Evolutionary conservation across 2,888 invertebrate genomes (phyloP).

Genomic region (Lepidochrysops patricia): DNA sequence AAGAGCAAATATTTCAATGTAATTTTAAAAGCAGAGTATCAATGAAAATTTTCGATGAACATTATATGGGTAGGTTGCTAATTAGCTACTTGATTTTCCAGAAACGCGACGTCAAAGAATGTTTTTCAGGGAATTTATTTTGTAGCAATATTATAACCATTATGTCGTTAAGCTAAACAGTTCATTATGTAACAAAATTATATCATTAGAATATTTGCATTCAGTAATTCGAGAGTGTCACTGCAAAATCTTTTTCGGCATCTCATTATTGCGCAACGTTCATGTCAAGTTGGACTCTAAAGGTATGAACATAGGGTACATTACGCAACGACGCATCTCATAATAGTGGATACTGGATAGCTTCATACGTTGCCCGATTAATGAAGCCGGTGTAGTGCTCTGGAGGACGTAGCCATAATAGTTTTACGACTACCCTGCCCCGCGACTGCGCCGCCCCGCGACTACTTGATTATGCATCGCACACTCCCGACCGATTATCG

Average conservation of each 20-base stretch:
- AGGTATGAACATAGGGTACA: neutral
- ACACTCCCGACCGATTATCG: constrained; percentile 67
- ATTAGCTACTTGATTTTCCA: neutral
- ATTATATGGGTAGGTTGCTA: neutral
- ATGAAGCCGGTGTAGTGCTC: constrained; percentile 63
- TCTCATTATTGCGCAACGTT: neutral
- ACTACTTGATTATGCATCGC: constrained; percentile 70
- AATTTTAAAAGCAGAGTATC: neutral
- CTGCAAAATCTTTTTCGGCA: neutral
- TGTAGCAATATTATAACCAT: too few species aligned
- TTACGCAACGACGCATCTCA: constrained; percentile 40
- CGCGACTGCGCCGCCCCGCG: constrained; percentile 35
- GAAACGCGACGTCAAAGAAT: neutral
- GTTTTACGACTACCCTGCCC: constrained; percentile 57
- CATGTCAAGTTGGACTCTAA: neutral
- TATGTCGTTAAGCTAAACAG: neutral
- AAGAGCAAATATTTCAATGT: constrained; percentile 2
- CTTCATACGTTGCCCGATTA: constrained; percentile 70
- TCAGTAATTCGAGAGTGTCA: neutral
- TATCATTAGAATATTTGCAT: neutral
- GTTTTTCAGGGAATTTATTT: neutral
- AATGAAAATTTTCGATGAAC: neutral
- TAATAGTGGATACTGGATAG: constrained; percentile 51
- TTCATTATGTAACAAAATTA: neutral
- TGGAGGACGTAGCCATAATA: constrained; percentile 66